Base-by-base conservation (phyloP, 1,140 invertebrate species). In the Diuraphis noxia region DNA sequence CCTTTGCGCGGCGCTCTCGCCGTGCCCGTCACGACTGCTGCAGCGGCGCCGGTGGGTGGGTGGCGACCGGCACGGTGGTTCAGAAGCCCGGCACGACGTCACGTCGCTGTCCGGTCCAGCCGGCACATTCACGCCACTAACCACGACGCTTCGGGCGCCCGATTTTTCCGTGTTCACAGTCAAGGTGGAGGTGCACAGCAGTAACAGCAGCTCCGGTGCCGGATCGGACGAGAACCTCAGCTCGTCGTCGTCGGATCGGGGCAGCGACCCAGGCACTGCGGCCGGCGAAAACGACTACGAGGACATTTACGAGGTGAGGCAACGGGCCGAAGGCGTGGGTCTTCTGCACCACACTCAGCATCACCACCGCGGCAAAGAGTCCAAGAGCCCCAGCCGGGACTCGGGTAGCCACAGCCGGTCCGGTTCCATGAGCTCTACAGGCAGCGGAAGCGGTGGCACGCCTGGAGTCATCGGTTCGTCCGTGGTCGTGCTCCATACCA, bases 351-450 rank as follows among this genome's bases (percentile, higher is more conserved):
- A 36, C 46, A 52, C 17, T 49, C 43, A 72, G 17, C 56, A 72
- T 81, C 89, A 88, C 38, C 36, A 46, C 41, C 92, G 92, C n/a
- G 43, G 43, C 63, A 91, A 91, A 23, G 89, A 52, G 38, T 91
- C 86, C 40, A 87, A 46, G 30, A 87, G 81, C 91, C 46, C 86
- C 25, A 94, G 94, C 63, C 93, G 94, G 63, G 96, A 96, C 93
- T 96, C 95, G n/a, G 96, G 96, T 81, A 96, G 95, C 79, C 96
- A 96, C 94, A 96, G 95, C 92, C 94, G 96, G 41, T 95, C 95
- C 17, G 95, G 95, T 86, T 95, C 95, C 92, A 95, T 95, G 49
- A 95, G 94, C 90, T 95, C 94, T 23, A 94, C 94, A 34, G 93
- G 94, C 34, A 94, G 94, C 92, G 93, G 93, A 34, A 93, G 36